These are phyloP conservation scores for Cricetomys ansorgei DNA, from an alignment of 2,113 vertebrate species.

Conservation along the genomic window DNA sequence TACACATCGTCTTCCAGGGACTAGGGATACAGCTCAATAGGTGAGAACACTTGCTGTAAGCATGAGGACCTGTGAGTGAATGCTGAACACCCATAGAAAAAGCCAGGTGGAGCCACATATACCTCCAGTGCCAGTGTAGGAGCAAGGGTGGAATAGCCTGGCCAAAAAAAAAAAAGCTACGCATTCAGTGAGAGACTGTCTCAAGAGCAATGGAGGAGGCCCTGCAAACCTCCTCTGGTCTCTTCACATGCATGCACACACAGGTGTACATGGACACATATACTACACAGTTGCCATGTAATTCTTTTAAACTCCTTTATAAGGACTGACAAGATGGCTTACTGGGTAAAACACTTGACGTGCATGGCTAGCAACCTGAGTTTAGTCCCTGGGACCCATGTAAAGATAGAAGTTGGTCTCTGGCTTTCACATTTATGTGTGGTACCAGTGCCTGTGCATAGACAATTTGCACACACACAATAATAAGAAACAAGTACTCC, in stretches of 20 bases:
- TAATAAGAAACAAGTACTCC: neutral
- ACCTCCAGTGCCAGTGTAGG: neutral
- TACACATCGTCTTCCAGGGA: neutral
- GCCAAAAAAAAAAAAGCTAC: neutral
- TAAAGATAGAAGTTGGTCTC: neutral
- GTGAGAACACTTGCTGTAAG: neutral
- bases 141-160: neutral
- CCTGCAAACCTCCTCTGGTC: neutral
- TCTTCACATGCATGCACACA: neutral
- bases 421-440: neutral
- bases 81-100: neutral
- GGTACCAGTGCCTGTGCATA: neutral
- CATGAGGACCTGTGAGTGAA: neutral
- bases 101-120: too few relatives aligned
- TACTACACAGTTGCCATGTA: neutral
- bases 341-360: neutral
- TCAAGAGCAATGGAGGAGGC: neutral
- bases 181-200: neutral
- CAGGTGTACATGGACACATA: neutral
- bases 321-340: neutral
- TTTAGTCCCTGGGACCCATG: neutral
- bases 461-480: neutral
- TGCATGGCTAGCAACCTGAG: neutral
- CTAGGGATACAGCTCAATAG: neutral
- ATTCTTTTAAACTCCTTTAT: neutral